Percentiles rank a stretch among this genome's conserved stretches.
Conservation (phyloP, 2,113 vertebrate species). For the Arenaria interpres region DNA sequence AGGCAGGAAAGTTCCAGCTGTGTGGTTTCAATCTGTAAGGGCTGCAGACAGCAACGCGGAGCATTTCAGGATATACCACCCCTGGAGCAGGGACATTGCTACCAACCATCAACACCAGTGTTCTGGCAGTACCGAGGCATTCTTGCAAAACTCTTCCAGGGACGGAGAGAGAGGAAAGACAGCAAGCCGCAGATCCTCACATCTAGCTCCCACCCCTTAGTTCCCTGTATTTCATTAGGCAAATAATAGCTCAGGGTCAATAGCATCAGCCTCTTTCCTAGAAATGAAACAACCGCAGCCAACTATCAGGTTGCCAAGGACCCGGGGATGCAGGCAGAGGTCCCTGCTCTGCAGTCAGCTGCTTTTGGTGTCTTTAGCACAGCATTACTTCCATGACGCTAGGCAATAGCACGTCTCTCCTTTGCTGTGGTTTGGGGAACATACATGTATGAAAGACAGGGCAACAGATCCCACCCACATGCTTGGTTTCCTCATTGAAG, state of each 20-base stretch:
- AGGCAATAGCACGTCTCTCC: not conserved
- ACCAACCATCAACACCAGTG: not conserved
- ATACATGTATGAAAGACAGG: not conserved
- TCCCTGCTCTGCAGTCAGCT: not conserved
- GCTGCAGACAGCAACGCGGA: not conserved
- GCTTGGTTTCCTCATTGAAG: not conserved
- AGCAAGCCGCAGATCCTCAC: not conserved
- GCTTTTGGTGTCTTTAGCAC: not conserved
- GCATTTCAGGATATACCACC: not conserved
- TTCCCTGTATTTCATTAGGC: slow-evolving; percentile 40
- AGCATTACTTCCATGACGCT: not conserved
- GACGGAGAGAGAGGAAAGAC: not conserved
- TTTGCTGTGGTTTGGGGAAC: not conserved
- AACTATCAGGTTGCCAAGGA: not conserved
- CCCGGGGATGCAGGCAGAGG: not conserved
- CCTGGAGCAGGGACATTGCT: not conserved
- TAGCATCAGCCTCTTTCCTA: slow-evolving; percentile 41
- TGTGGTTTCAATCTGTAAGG: not conserved
- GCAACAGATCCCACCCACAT: not conserved
- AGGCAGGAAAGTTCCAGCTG: not conserved
- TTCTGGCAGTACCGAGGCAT: not conserved
- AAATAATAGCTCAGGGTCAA: slow-evolving; percentile 48
- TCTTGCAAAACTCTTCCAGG: not conserved
- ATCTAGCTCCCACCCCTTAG: not conserved
- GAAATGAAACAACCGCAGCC: slow-evolving; percentile 26